Evolutionary conservation across 2,888 invertebrate genomes (phyloP).

Genomic region (Ophion costatus): DNA sequence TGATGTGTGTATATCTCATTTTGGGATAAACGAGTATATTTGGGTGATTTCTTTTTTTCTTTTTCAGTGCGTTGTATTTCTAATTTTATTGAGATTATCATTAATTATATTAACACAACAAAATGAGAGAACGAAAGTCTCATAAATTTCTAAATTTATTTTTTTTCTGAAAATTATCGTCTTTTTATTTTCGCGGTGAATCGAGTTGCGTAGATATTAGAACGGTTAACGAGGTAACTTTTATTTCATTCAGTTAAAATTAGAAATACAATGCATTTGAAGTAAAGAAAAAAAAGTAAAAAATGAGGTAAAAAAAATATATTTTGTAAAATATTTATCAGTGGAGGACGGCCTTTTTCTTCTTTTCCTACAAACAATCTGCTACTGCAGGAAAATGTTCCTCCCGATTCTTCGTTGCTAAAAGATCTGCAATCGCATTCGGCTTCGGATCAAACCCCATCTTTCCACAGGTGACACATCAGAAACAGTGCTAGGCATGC

Average conservation of each 20-base stretch:
- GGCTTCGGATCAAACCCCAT: not conserved
- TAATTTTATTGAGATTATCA: not conserved
- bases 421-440: not conserved
- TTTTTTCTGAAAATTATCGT: not conserved
- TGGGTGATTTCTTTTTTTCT: not conserved
- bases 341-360: not conserved
- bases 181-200: slow-evolving; percentile 6
- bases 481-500: not conserved
- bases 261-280: slow-evolving; percentile 5
- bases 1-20: slow-evolving; percentile 8
- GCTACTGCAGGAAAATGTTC: slow-evolving; percentile 13
- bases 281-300: not conserved
- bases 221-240: slow-evolving; percentile 7
- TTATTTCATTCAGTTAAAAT: slow-evolving; percentile 12
- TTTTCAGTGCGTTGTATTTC: not conserved
- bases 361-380: slow-evolving; percentile 7
- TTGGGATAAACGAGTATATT: slow-evolving; percentile 14
- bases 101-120: slow-evolving; percentile 1
- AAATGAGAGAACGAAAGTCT: not conserved
- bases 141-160: not conserved
- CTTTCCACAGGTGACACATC: not conserved
- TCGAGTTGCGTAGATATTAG: slow-evolving; percentile 3
- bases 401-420: not conserved
- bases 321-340: not conserved
- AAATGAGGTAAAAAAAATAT: not conserved